Conservation (phyloP, 2,888 invertebrate genomes). For the Linnaemya vulpina region DNA sequence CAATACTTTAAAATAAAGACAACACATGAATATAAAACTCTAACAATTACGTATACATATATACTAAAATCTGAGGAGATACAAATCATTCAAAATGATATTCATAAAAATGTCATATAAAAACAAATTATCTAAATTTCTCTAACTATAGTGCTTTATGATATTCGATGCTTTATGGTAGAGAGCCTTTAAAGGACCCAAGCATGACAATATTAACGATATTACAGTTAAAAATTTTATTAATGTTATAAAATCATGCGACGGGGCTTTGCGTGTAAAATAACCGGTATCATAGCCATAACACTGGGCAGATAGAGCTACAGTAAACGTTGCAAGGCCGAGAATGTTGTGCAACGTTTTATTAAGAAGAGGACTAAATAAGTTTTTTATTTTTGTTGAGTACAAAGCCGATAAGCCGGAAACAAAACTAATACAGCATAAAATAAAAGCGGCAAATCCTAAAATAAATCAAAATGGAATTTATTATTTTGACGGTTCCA, state of each 20-base stretch:
- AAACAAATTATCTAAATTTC: not conserved
- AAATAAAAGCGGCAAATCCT: constrained; percentile 80
- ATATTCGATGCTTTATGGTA: constrained; percentile 74
- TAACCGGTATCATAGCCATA: constrained; percentile 81
- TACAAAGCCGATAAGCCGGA: constrained; percentile 79
- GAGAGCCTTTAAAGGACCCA: constrained; percentile 78
- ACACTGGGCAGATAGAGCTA: constrained; percentile 79
- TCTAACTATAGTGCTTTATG: constrained; percentile 73
- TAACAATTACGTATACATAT: not conserved
- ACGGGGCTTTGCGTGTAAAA: constrained; percentile 74
- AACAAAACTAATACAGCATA: constrained; percentile 78
- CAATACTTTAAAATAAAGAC: not conserved
- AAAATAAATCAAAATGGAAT: not conserved
- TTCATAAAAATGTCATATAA: constrained; percentile 4
- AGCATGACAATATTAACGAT: constrained; percentile 76
- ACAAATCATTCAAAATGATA: not conserved
- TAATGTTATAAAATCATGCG: constrained; percentile 75
- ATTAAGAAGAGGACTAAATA: constrained; percentile 78
- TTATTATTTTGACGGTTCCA: not conserved
- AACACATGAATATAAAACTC: not conserved
- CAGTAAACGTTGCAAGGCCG: constrained; percentile 78
- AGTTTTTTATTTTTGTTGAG: constrained; percentile 76
- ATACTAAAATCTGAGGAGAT: constrained; percentile 31
- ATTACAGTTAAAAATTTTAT: constrained; percentile 79
- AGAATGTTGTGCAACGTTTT: constrained; percentile 80